phyloP scores from a whole-genome alignment of 2,888 invertebrate genomes.

The Drosophila histrio region DNA sequence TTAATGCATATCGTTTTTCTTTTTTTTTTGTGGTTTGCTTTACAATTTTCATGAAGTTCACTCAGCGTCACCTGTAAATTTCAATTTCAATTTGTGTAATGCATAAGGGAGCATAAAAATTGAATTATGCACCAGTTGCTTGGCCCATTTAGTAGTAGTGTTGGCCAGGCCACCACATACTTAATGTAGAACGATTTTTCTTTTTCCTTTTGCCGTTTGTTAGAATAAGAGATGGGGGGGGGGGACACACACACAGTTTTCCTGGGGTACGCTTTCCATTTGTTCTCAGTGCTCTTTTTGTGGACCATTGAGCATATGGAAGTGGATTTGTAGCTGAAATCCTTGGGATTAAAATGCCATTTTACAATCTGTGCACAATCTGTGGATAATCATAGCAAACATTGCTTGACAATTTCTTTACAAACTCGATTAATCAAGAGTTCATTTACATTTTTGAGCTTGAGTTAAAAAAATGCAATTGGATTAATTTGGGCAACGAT shows the following conservation, averaged over 20 bases:
- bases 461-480: conserved; percentile 47
- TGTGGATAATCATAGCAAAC: conserved; percentile 21
- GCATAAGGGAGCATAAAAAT: conserved; percentile 44
- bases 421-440: conserved; percentile 52
- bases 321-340: conserved; percentile 14
- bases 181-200: conserved; percentile 39
- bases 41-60: conserved; percentile 40
- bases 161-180: conserved; percentile 16
- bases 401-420: conserved; percentile 19
- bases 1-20: conserved; percentile 13
- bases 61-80: conserved; percentile 42
- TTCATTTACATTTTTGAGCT: conserved; percentile 27
- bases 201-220: conserved; percentile 2
- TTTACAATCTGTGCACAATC: conserved; percentile 5
- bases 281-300: conserved; percentile 57
- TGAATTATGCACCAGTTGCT: conserved; percentile 68
- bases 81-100: conserved; percentile 67
- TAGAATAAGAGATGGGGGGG: background rate
- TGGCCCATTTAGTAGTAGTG: conserved; percentile 32
- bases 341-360: conserved; percentile 11
- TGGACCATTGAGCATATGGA: conserved; percentile 57
- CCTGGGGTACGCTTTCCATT: conserved; percentile 23
- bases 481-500: conserved; percentile 56
- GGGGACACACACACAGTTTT: background rate
- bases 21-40: background rate